These are phyloP conservation scores for Phrynocephalus vlangalii DNA, from an alignment of 2,797 vertebrate species.

Conservation along the genomic window DNA sequence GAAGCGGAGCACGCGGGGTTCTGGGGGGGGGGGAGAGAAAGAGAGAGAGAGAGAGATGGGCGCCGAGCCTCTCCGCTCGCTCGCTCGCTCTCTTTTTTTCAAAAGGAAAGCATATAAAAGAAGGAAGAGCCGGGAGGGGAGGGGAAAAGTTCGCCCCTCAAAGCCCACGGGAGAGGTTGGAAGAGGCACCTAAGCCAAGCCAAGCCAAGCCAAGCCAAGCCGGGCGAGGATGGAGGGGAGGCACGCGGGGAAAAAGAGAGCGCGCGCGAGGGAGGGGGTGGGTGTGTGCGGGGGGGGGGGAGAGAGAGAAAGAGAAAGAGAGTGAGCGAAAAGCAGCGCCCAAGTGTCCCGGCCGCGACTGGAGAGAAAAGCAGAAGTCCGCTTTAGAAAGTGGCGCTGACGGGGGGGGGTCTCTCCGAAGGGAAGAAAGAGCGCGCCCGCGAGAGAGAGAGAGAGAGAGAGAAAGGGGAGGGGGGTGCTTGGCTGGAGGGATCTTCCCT, in stretches of 20 bases:
- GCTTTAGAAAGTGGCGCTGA: conserved; percentile 70
- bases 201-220: conserved; percentile 28
- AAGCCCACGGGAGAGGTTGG: conserved; percentile 16
- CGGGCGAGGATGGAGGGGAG: conserved; percentile 29
- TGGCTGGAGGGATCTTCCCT: conserved; percentile 69
- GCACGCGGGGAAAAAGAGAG: neutral
- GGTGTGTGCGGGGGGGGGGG: conserved; percentile 54
- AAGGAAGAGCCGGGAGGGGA: too few relatives aligned
- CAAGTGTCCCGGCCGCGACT: conserved; percentile 69
- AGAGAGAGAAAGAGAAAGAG: conserved; percentile 47
- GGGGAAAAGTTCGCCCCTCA: conserved; percentile 54
- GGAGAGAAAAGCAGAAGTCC: conserved; percentile 70
- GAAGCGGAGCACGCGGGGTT: too few relatives aligned
- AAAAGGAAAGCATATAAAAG: too few relatives aligned
- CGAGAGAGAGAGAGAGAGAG: neutral
- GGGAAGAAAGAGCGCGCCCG: conserved; percentile 63
- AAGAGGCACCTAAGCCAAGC: neutral
- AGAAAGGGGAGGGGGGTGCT: conserved; percentile 49
- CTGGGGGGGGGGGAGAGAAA: too few relatives aligned
- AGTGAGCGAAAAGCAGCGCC: conserved; percentile 60
- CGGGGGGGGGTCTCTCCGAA: too few relatives aligned
- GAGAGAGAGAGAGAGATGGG: neutral
- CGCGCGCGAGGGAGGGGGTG: conserved; percentile 20
- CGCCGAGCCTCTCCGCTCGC: neutral
- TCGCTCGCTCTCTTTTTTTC: too few relatives aligned